Evolutionary conservation across 2,888 invertebrate species (phyloP), one percentile per base, ranked within the genome.

Genomic region (Aleiodes leptofemur): DNA sequence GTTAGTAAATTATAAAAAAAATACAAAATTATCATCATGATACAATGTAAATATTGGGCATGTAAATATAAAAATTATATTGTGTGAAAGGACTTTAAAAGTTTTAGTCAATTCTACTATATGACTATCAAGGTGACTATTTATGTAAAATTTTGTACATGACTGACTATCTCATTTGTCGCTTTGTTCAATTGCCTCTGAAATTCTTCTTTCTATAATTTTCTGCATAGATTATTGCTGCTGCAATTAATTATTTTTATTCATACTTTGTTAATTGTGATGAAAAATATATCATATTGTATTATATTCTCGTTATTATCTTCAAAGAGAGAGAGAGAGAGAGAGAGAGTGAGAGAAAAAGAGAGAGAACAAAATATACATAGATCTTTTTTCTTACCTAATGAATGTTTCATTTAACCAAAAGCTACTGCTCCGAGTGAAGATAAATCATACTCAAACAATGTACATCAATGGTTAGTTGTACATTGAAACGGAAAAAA

Each of bases 221-320:
- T 59, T 48, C 8, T 50, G 43, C 34, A 38, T 38, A 70, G 53
- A 74, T 23, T 23, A 23, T 23, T 23, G 2, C 1, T 23, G 2
- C 23, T 6, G 70, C 64, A 59, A 74, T 74, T 68, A 59, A 68
- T 77, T 61, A 73, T 71, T 75, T 82, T 81, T 82, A 80, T 77
- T 73, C 77, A 77, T 83, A 81, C 72, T 83, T 79, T 81, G 82
- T 84, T 85, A 82, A 81, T 84, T 84, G 84, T 85, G 83, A 84
- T 84, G 82, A 81, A 80, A 82, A 78, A 57, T 80, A 79, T 81
- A 83, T 83, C 81, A 80, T 69, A 74, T 74, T 77, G 59, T 78
- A 77, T 73, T 76, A 75, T 77, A 77, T 77, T 64, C 53, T 75
- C 75, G 77, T 81, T 81, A 79, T 73, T 73, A 77, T 76, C 66